Evolutionary conservation across 2,113 vertebrate species (phyloP).

Genomic region (Struthidea cinerea): DNA sequence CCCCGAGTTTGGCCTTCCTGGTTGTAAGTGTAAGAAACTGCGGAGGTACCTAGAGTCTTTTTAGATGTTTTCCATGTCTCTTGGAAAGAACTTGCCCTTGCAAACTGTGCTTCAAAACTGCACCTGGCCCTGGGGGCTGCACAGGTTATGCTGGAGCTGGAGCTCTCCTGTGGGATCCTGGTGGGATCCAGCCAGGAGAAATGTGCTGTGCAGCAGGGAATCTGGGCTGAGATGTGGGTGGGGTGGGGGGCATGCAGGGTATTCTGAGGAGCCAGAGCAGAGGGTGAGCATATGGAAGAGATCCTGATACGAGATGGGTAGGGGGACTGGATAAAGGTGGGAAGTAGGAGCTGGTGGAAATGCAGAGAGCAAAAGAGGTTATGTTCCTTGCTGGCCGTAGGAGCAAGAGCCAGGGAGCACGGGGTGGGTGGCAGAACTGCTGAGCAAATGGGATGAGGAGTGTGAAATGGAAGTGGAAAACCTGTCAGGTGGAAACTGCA

Average conservation of each 20-base stretch:
- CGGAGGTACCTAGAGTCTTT: not conserved
- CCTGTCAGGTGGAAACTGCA: not conserved
- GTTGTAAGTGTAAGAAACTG: not conserved
- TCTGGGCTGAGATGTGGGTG: not conserved
- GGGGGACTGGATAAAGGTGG: not conserved
- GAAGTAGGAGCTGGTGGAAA: not conserved
- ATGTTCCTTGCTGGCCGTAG: not conserved
- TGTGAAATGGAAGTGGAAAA: not conserved
- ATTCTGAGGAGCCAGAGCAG: not conserved
- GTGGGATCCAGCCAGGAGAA: not conserved
- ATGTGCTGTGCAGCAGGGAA: not conserved
- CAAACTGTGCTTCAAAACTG: not conserved
- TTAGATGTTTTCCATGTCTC: not conserved
- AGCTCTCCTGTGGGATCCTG: not conserved
- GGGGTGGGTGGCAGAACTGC: not conserved
- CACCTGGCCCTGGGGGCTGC: not conserved
- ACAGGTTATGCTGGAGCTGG: not conserved
- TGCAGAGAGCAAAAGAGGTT: not conserved
- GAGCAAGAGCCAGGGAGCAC: not conserved
- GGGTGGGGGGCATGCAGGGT: fast-evolving
- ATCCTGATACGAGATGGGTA: not conserved
- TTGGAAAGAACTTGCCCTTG: not conserved
- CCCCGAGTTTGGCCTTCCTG: not conserved
- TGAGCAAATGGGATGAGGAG: not conserved
- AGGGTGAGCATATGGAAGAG: not conserved